Evolutionary conservation across 2,797 vertebrate species (phyloP).

Genomic region (Sebastes taczanowskii): DNA sequence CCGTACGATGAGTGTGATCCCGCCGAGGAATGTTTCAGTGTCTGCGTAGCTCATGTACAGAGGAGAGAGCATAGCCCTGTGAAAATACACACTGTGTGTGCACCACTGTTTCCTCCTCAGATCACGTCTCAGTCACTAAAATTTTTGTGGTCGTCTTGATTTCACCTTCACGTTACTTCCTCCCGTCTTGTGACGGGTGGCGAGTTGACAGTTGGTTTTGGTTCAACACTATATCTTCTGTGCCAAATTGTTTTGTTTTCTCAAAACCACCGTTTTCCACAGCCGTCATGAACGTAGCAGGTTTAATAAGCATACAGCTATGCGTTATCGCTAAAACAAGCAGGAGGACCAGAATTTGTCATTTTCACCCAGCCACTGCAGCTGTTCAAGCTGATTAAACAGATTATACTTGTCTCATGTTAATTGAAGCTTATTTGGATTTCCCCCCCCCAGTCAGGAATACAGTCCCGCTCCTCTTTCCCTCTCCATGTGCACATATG

Average conservation of each 20-base stretch:
- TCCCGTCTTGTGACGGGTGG: slow-evolving; percentile 41
- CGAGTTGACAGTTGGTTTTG: slow-evolving; percentile 31
- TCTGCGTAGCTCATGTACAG: slow-evolving; percentile 28
- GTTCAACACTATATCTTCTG: background rate
- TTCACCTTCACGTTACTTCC: slow-evolving; percentile 44
- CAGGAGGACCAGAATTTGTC: slow-evolving; percentile 1
- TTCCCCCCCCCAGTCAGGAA: slow-evolving; percentile 23
- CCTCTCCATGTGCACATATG: slow-evolving; percentile 35
- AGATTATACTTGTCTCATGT: slow-evolving; percentile 60
- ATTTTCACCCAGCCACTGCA: slow-evolving; percentile 37
- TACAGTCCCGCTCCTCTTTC: slow-evolving; percentile 15
- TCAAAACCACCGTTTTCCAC: slow-evolving; percentile 1
- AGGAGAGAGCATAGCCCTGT: slow-evolving; percentile 9
- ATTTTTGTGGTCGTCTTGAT: slow-evolving; percentile 16
- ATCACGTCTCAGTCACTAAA: background rate
- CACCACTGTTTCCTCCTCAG: slow-evolving; percentile 20
- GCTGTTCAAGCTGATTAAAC: slow-evolving; percentile 66
- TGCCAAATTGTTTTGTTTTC: slow-evolving; percentile 30
- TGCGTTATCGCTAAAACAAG: slow-evolving; percentile 36
- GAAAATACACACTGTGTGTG: slow-evolving; percentile 25
- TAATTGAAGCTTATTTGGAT: slow-evolving; percentile 63
- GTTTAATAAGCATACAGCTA: slow-evolving; percentile 31
- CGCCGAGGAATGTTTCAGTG: slow-evolving; percentile 51
- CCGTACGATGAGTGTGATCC: slow-evolving; percentile 43
- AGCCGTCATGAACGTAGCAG: background rate